Evolutionary conservation across 23 tunicate species (phyloP).

Genomic region (Corella eumyota): DNA sequence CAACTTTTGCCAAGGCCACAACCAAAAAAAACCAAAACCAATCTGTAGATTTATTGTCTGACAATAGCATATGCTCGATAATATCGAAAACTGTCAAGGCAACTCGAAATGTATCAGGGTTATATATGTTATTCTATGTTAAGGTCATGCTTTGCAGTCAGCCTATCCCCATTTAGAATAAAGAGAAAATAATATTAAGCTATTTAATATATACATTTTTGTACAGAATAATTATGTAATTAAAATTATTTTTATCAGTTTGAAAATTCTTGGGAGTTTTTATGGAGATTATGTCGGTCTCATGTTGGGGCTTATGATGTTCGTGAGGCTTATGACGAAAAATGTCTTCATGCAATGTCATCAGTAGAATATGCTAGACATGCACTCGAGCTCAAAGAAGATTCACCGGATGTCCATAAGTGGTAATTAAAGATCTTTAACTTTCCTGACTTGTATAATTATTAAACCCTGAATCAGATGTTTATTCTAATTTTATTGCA

Average conservation of each 20-base stretch:
- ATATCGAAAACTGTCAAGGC: background rate
- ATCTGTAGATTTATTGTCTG: no score
- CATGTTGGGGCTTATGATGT: constrained; percentile 46
- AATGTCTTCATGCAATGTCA: constrained; percentile 49
- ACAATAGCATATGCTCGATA: no score
- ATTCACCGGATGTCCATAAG: constrained; percentile 69
- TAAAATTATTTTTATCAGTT: constrained; percentile 19
- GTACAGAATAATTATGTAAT: background rate
- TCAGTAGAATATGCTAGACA: constrained; percentile 47
- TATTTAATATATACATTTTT: background rate
- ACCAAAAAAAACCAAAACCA: no score
- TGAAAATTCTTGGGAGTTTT: constrained; percentile 35
- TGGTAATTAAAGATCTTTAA: constrained; percentile 60
- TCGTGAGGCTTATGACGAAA: constrained; percentile 27
- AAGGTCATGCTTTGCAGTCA: background rate
- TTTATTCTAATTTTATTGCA: no score
- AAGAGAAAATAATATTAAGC: no score
- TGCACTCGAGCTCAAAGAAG: constrained; percentile 31
- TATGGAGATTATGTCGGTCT: constrained; percentile 75
- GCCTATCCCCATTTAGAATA: background rate
- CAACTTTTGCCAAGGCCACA: no score
- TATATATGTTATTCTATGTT: background rate
- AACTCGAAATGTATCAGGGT: background rate
- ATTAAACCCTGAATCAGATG: no score
- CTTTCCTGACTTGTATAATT: no score